Evolutionary conservation across 2,888 invertebrate species (phyloP).

Genomic region (Cephus nigrinus): DNA sequence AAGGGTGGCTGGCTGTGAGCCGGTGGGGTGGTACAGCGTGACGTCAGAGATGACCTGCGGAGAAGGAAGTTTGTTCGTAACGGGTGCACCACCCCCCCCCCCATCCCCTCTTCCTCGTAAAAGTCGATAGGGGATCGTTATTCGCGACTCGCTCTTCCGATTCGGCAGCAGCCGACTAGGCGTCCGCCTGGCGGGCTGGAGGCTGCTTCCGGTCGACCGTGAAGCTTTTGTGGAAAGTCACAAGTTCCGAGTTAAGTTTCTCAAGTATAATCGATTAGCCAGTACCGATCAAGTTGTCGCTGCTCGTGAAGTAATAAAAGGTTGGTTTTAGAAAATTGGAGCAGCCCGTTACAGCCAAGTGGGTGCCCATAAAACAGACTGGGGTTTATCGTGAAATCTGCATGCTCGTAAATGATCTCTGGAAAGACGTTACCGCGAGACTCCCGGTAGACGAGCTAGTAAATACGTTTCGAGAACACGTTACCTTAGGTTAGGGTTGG

Average conservation of each 20-base stretch:
- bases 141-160: background rate
- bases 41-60: background rate
- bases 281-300: background rate
- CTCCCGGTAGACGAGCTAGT: background rate
- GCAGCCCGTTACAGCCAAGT: background rate
- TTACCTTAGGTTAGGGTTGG: background rate
- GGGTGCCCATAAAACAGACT: background rate
- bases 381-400: background rate
- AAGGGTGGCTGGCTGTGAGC: background rate
- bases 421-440: background rate
- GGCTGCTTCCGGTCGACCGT: background rate
- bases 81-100: background rate
- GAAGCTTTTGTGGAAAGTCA: background rate
- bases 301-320: background rate
- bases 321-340: background rate
- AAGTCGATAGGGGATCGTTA: background rate
- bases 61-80: background rate
- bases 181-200: background rate
- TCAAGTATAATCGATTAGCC: background rate
- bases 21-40: background rate
- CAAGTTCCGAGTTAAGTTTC: background rate
- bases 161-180: background rate
- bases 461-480: background rate
- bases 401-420: background rate
- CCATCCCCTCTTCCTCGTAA: background rate